Conservation (phyloP, 1,140 invertebrate genomes). For the Aphis craccivora region DNA sequence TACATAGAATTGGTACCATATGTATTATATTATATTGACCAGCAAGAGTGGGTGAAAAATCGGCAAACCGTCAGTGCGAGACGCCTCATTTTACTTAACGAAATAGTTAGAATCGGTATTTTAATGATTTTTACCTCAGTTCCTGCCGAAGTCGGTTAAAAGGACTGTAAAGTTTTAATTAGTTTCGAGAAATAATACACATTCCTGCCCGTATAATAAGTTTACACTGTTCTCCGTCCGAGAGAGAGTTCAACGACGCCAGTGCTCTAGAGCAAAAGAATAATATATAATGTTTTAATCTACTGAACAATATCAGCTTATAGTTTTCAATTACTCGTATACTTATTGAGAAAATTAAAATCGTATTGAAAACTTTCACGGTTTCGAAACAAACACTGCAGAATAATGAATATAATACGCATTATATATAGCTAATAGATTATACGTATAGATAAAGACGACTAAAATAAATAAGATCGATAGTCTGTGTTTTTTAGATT, state of each 20-base stretch:
- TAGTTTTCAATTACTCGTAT: neutral
- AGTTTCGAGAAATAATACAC: slow-evolving; percentile 14
- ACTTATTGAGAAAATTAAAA: neutral
- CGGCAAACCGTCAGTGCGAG: neutral
- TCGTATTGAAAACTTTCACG: neutral
- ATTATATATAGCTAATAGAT: neutral
- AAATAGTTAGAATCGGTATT: slow-evolving; percentile 5
- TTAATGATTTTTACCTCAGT: slow-evolving; percentile 28
- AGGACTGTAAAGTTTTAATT: slow-evolving; percentile 52
- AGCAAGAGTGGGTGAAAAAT: neutral
- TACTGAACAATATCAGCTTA: neutral
- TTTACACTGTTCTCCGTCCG: neutral
- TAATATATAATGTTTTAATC: neutral
- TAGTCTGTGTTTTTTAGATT: neutral
- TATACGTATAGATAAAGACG: neutral
- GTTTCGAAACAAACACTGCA: neutral
- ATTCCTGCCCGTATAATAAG: slow-evolving; percentile 17
- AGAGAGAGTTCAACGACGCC: neutral
- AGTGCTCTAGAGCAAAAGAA: neutral
- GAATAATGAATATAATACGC: neutral
- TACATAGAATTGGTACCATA: too few relatives aligned
- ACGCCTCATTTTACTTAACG: neutral
- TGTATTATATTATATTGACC: neutral
- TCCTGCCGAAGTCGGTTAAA: neutral
- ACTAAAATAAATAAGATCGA: neutral